phyloP scores from a whole-genome alignment of 2,113 vertebrate genomes.

The Sapayoa aenigma region DNA sequence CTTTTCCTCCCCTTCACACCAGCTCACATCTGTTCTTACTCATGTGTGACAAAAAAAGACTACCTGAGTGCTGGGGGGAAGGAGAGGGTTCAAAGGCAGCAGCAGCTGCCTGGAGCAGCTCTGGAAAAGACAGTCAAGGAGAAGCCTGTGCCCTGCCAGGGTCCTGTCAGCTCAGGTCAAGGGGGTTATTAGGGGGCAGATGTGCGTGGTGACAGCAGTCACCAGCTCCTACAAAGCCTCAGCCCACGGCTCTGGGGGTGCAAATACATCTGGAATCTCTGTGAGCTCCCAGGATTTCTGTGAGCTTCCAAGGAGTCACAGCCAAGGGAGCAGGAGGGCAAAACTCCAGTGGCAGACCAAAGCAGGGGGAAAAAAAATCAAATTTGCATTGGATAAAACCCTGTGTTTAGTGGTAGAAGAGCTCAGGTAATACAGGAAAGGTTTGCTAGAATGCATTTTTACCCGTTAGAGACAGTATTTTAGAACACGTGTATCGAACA shows the following conservation, averaged over 20 bases:
- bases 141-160: background rate
- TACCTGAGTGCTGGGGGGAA: background rate
- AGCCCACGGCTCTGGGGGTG: background rate
- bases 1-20: background rate
- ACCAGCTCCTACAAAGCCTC: background rate
- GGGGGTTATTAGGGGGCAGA: background rate
- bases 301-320: background rate
- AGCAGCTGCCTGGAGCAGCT: background rate
- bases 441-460: background rate
- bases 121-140: background rate
- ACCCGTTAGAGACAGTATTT: background rate
- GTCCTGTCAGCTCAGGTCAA: background rate
- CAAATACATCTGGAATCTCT: rapidly evolving
- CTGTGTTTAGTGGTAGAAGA: background rate
- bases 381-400: background rate
- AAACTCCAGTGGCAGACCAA: background rate
- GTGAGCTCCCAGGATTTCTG: background rate
- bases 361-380: rapidly evolving
- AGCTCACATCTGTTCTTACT: slow-evolving; percentile 34
- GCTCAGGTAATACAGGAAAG: background rate
- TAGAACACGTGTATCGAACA: background rate
- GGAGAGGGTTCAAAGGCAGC: background rate
- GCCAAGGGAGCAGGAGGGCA: background rate
- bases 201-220: background rate
- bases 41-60: background rate